Base-by-base conservation (phyloP, 2,888 invertebrate species). In the Epirrhoe tristata region DNA sequence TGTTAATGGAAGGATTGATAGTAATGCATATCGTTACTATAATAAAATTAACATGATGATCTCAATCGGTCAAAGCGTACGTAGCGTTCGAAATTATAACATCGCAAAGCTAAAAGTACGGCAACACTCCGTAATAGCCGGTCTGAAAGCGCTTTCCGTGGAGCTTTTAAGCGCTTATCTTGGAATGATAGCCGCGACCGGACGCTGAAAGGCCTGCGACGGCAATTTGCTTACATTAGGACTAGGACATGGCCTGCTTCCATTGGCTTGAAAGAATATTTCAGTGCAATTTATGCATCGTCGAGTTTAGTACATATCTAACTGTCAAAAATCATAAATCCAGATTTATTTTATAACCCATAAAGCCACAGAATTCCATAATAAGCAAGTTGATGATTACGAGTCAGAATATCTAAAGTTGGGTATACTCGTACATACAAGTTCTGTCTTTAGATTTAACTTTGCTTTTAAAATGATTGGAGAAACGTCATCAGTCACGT, bases 151-250 rank as follows among this genome's bases (percentile, higher is more conserved):
- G 88, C 84, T 92, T 88, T 90, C 85, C 88, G 82, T 86, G 86
- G 88, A 85, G 93, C 93, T 93, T 93, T 93, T 93, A 92, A 93
- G 90, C 91, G 93, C 92, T 93, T 91, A 93, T 93, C 93, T 91
- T 91, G 89, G 86, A 91, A 91, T 91, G 93, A 93, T 93, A 92
- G 91, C 89, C 88, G 85, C 83, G 86, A 84, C 91, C 90, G 91
- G 90, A 89, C 89, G 87, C 81, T 90, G 92, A 89, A 91, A 91
- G 89, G 90, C 89, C 60, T 86, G 87, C 85, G 90, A 90, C 89
- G 90, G 90, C 93, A 93, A 93, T 93, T 93, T 93, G 88, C 93
- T 89, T 91, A 90, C 93, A 93, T 93, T 93, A 93, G 91, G 87
- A 89, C 87, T 92, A 93, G 91, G 86, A 89, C 87, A 86, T 86